Evolutionary conservation across 2,888 invertebrate species (phyloP).

Genomic region (Tetropium fuscum): DNA sequence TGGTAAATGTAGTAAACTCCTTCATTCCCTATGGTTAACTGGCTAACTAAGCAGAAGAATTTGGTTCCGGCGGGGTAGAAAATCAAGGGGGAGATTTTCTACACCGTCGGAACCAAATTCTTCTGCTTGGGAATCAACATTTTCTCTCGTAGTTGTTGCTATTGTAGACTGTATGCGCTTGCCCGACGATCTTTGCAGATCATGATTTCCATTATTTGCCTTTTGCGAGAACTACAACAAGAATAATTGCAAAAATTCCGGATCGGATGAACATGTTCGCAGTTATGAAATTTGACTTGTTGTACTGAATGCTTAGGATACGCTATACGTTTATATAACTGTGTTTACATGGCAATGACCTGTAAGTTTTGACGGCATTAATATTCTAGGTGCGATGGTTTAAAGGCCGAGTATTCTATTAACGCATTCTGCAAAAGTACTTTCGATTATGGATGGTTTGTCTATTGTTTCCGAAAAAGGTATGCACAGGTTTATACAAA

Average conservation of each 20-base stretch:
- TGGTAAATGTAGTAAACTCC: conserved; percentile 76
- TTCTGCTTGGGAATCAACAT: conserved; percentile 38
- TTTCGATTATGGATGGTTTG: no score
- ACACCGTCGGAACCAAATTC: conserved; percentile 21
- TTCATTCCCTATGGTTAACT: conserved; percentile 56
- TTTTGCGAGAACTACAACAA: conserved; percentile 10
- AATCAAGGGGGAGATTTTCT: conserved; percentile 27
- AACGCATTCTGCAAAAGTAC: conserved; percentile 1
- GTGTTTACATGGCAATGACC: conserved; percentile 17
- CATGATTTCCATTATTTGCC: no score
- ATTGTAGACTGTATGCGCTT: no score
- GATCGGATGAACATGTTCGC: neutral
- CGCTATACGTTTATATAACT: conserved; percentile 14
- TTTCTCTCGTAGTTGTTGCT: conserved; percentile 26
- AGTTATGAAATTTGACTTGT: neutral
- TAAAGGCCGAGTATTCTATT: neutral
- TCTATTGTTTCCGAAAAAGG: no score
- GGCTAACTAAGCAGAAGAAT: conserved; percentile 33
- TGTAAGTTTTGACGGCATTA: conserved; percentile 18
- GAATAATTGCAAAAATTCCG: neutral
- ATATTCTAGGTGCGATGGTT: conserved; percentile 20
- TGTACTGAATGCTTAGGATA: neutral
- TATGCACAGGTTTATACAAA: no score
- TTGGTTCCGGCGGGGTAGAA: conserved; percentile 19
- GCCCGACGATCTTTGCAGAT: no score